Base-by-base conservation (phyloP, 2,797 vertebrate species). In the Mus minutoides region DNA sequence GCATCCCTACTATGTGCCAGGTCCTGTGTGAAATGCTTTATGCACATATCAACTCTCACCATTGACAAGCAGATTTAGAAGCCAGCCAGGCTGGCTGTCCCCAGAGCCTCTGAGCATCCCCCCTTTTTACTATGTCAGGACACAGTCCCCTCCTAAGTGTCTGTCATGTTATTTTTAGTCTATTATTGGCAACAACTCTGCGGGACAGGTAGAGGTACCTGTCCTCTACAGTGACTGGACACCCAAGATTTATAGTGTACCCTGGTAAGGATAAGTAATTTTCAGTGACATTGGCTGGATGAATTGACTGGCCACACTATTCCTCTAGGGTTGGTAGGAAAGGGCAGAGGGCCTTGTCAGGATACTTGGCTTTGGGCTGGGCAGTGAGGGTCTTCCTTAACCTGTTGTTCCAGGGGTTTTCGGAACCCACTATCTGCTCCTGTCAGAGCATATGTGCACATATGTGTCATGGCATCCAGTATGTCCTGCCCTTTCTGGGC, bases 1-100 rank as follows among this genome's bases (percentile, higher is more conserved):
- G 26, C 9, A 34, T 58, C 49, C 22, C 67, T 60, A 0, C 54
- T 16, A 0, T 56, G 90, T 19, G 24, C n/a, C 21, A 29, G 40
- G 46, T 17, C 22, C 62, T 17, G 6, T 2, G 19, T 8, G 49
- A 29, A 56, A 46, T 10, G 16, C 40, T 64, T 77, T 21, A 2
- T 17, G 3, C 67, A 40, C 29, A 5, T 29, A 10, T 58, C 16
- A 3, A 3, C 54, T 86, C 56, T 69, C 31, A 49, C 49, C 10
- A 56, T 62, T 92, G 40, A 56, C 95, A 75, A 87, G 31, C 80
- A 67, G 78, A 12, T 71, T 56, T 79, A 54, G 62, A 93, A 46
- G n/a, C 40, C 86, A 46, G n/a, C n/a, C 82, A 88, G 85, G 26
- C 40, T 62, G 83, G 26, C 76, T 84, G 62, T 83, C 85, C 17